phyloP scores from a whole-genome alignment of 2,113 vertebrate genomes.

The Trachemys scripta region DNA sequence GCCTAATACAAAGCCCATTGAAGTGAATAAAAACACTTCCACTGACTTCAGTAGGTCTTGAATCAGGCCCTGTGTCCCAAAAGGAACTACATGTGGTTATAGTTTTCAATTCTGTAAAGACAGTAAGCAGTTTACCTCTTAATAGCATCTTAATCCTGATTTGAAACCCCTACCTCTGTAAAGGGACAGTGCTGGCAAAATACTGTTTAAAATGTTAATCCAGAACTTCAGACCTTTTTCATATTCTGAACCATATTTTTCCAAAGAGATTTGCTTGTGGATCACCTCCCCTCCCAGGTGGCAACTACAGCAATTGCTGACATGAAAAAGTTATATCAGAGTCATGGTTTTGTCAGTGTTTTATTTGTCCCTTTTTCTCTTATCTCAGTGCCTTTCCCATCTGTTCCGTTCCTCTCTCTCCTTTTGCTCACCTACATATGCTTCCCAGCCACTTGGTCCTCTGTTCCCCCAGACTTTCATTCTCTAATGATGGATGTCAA shows the following conservation, averaged over 20 bases:
- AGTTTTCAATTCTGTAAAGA: not conserved
- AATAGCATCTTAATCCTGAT: not conserved
- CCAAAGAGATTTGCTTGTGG: not conserved
- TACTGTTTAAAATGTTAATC: not conserved
- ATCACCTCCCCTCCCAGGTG: not conserved
- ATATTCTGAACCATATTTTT: not conserved
- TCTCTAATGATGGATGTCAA: not conserved
- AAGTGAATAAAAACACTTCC: not conserved
- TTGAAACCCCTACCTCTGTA: not conserved
- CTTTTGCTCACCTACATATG: not conserved
- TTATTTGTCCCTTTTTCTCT: not conserved
- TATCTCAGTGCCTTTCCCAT: not conserved
- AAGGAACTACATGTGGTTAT: not conserved
- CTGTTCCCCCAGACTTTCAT: rapidly evolving
- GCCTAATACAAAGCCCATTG: not conserved
- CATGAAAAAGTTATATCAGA: not conserved
- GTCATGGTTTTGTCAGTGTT: not conserved
- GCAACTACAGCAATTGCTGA: not conserved
- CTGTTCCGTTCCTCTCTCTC: not conserved
- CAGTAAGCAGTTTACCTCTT: not conserved
- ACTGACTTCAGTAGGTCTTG: not conserved
- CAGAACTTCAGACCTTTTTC: not conserved
- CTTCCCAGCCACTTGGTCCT: not conserved
- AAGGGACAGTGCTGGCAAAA: not conserved
- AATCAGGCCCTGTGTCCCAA: not conserved